Percentiles rank a stretch among this genome's conserved stretches.
phyloP scores from a whole-genome alignment of 2,888 invertebrate species.

The Nudaria mundana region DNA sequence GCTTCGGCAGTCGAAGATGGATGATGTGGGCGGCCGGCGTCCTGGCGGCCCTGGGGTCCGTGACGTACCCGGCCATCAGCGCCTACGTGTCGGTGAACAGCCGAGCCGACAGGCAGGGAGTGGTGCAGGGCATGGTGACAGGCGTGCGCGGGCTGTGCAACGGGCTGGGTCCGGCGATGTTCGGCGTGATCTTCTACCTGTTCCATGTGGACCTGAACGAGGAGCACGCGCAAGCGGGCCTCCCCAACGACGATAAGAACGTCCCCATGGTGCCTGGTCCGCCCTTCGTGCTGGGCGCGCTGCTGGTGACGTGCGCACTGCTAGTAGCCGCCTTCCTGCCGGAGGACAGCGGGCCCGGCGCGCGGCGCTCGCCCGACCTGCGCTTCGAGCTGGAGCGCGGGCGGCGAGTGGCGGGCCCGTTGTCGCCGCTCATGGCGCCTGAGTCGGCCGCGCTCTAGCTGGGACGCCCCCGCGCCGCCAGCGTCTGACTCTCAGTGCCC shows the following conservation, averaged over 20 bases:
- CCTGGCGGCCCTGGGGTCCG: slow-evolving; percentile 96
- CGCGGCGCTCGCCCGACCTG: slow-evolving; percentile 84
- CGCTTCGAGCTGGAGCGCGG: slow-evolving; percentile 91
- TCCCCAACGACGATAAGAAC: slow-evolving; percentile 75
- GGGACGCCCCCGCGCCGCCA: slow-evolving; percentile 65
- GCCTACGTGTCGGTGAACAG: slow-evolving; percentile 99
- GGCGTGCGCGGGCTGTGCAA: slow-evolving; percentile 99
- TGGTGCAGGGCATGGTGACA: slow-evolving; percentile 98
- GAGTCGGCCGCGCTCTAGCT: slow-evolving; percentile 88
- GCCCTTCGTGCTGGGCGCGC: slow-evolving; percentile 98
- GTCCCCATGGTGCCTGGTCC: slow-evolving; percentile 95
- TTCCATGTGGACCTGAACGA: slow-evolving; percentile 98
- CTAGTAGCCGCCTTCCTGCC: slow-evolving; percentile 95
- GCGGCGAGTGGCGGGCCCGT: slow-evolving; percentile 87
- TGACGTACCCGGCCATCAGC: slow-evolving; percentile 99
- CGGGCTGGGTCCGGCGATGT: slow-evolving; percentile 98
- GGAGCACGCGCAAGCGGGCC: slow-evolving; percentile 70
- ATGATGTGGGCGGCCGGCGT: slow-evolving; percentile 99
- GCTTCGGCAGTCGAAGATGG: slow-evolving; percentile 97
- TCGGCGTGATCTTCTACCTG: slow-evolving; percentile 98
- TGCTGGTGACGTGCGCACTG: slow-evolving; percentile 97
- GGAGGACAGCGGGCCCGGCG: slow-evolving; percentile 76
- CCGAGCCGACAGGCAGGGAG: slow-evolving; percentile 97
- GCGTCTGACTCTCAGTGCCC: slow-evolving; percentile 63
- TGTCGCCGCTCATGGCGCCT: slow-evolving; percentile 90